Evolutionary conservation across 2,113 vertebrate species (phyloP), one percentile per base, ranked within the genome.

Genomic region (Bubo scandiacus): DNA sequence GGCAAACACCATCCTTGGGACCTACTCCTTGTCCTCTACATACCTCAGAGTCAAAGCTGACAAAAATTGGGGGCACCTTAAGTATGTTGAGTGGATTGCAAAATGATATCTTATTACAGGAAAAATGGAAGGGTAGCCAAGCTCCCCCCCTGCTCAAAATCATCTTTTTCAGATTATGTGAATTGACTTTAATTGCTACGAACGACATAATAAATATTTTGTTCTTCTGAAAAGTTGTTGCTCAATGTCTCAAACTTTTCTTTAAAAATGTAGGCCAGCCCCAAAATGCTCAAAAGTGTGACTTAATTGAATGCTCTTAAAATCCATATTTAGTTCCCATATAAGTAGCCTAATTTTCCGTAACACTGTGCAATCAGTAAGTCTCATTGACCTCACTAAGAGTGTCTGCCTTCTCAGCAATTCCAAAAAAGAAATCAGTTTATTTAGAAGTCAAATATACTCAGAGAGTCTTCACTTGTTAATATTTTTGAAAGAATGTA

Each of bases 301-400:
- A 82, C 90, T 95, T 82, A 82, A 82, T 0, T 65, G 81, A 65
- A 95, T 40, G 85, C 88, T 90, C 92, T 96, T 96, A 90, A 78
- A 68, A 88, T 75, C 95, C 94, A 92, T 75, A 94, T 96, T 97
- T 97, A 95, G 90, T 90, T 96, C 93, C 79, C 65, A 88, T 95
- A 96, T 94, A 97, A 96, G 94, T 86, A 95, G 95, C 90, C 94
- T 96, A 72, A 96, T 96, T 96, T 96, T 93, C 96, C 4, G 6
- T 92, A 97, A 92, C 82, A 86, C 95, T 90, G 82, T 97, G 96
- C 82, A 94, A 90, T 95, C 95, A 96, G 95, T 80, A 83, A 95
- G 81, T 96, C 92, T 96, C 86, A 86, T 94, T 96, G 96, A 96
- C 96, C 94, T 96, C 94, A 43, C 92, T 67, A 62, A 45, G 59